These are phyloP conservation scores for Corythornis vintsioides DNA, from an alignment of 2,113 vertebrate genomes.

Conservation along the genomic window DNA sequence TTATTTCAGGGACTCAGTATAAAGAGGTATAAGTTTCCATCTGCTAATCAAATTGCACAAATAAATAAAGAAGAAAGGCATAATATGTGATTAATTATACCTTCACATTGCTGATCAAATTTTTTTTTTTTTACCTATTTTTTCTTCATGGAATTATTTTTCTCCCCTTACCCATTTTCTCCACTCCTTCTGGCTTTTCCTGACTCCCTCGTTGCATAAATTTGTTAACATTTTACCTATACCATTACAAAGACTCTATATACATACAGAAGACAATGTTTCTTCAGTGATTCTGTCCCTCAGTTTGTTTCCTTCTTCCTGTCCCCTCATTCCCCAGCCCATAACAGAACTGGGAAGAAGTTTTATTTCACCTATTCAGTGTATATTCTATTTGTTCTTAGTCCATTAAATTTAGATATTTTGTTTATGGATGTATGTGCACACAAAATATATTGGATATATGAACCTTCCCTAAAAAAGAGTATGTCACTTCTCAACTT, in stretches of 20 bases:
- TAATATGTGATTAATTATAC: neutral
- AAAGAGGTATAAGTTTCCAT: conserved; percentile 3
- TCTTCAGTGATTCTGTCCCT: neutral
- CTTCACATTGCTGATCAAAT: neutral
- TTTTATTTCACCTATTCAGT: neutral
- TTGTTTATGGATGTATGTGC: neutral
- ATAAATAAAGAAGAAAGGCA: conserved; percentile 19
- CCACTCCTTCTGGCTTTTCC: neutral
- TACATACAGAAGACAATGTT: neutral
- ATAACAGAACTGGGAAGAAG: neutral
- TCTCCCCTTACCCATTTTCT: neutral
- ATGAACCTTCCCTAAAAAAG: neutral
- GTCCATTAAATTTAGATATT: neutral
- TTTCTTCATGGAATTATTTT: neutral
- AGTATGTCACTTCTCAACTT: neutral
- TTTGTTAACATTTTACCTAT: neutral
- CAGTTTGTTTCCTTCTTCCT: neutral
- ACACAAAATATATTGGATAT: neutral
- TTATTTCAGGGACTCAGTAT: neutral
- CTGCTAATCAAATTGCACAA: neutral
- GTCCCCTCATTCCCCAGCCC: neutral
- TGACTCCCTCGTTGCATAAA: neutral
- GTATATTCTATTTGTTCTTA: neutral
- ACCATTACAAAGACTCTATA: neutral
- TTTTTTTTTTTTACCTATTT: neutral